phyloP scores from a whole-genome alignment of 2,888 invertebrate species.

The Hypena proboscidalis region DNA sequence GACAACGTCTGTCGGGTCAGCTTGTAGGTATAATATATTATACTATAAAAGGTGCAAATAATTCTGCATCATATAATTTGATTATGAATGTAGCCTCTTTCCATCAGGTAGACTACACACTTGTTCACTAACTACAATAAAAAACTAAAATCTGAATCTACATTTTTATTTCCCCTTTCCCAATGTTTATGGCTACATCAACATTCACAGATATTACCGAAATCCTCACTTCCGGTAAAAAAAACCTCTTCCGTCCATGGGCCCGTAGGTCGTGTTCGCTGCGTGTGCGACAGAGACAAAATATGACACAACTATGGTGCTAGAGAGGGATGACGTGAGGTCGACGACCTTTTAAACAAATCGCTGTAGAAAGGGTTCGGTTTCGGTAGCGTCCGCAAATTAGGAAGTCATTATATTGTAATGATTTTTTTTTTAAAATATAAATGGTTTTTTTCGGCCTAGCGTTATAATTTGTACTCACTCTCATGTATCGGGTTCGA shows the following conservation, averaged over 20 bases:
- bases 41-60: too few species aligned
- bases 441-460: not conserved
- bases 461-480: too few species aligned
- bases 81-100: too few species aligned
- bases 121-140: too few species aligned
- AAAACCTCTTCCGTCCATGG: conserved; percentile 67
- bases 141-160: too few species aligned
- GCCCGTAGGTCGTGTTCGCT: conserved; percentile 73
- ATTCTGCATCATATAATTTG: too few species aligned
- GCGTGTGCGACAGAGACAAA: conserved; percentile 61
- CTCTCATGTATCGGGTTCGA: too few species aligned
- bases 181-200: conserved; percentile 10
- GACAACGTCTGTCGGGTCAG: too few species aligned
- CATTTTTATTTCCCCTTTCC: not conserved
- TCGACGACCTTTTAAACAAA: conserved; percentile 84
- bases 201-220: conserved; percentile 44
- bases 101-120: too few species aligned
- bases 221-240: conserved; percentile 74
- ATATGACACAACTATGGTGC: conserved; percentile 52
- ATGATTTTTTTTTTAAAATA: conserved; percentile 8
- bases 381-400: conserved; percentile 72
- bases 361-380: conserved; percentile 82
- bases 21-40: too few species aligned
- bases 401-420: conserved; percentile 35
- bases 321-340: conserved; percentile 66